phyloP scores from a whole-genome alignment of 2,113 vertebrate species.

The Turdus rufiventris region DNA sequence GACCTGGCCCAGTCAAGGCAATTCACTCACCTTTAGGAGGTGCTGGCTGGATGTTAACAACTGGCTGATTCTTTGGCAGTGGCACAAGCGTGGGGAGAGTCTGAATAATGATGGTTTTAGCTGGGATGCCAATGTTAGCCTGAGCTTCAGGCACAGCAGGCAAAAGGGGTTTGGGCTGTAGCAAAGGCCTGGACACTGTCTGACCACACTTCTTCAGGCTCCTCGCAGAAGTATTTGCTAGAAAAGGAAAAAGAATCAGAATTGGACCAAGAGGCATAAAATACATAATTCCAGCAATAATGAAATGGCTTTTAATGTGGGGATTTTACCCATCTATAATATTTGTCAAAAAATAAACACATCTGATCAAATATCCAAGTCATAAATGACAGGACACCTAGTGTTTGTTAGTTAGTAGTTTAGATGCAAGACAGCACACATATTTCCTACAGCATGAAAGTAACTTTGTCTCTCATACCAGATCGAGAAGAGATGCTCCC shows the following conservation, averaged over 20 bases:
- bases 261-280: background rate
- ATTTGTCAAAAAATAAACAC: background rate
- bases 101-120: constrained; percentile 92
- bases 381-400: background rate
- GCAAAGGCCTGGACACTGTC: constrained; percentile 78
- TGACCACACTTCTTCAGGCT: constrained; percentile 78
- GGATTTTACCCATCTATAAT: background rate
- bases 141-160: constrained; percentile 80
- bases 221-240: constrained; percentile 71
- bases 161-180: constrained; percentile 86
- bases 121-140: constrained; percentile 71
- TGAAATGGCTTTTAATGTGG: background rate
- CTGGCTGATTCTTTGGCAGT: constrained; percentile 77
- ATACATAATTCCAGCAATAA: background rate
- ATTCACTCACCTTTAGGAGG: constrained; percentile 78
- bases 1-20: background rate
- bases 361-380: background rate
- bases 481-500: background rate
- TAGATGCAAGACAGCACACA: background rate
- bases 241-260: background rate
- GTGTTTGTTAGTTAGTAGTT: background rate
- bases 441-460: background rate
- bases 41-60: constrained; percentile 83
- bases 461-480: constrained; percentile 34
- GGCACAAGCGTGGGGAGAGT: constrained; percentile 82